Conservation (phyloP, 2,888 invertebrate species). For the Oligia strigilis region DNA sequence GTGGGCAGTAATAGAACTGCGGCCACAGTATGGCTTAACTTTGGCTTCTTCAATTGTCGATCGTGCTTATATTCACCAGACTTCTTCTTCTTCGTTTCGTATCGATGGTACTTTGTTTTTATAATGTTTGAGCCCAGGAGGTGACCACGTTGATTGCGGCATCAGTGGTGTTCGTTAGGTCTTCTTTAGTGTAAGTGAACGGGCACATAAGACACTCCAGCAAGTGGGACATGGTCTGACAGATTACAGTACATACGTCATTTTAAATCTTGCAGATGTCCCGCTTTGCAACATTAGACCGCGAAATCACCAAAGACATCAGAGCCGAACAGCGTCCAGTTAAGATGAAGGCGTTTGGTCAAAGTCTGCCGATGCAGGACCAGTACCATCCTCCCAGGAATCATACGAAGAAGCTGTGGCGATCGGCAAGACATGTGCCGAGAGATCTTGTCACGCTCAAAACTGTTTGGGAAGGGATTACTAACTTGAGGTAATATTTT, state of each 20-base stretch:
- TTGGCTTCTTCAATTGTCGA: background rate
- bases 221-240: background rate
- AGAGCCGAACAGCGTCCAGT: slow-evolving; percentile 82
- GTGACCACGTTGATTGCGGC: background rate
- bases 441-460: slow-evolving; percentile 91
- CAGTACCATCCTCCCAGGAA: slow-evolving; percentile 89
- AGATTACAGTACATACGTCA: background rate
- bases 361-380: slow-evolving; percentile 83
- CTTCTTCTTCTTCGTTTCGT: background rate
- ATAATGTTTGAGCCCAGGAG: background rate
- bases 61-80: background rate
- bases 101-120: background rate
- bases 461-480: slow-evolving; percentile 92
- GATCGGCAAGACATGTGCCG: slow-evolving; percentile 89
- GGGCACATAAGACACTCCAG: background rate
- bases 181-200: background rate
- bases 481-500: slow-evolving; percentile 87
- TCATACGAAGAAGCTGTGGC: slow-evolving; percentile 89
- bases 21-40: background rate
- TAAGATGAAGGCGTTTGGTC: slow-evolving; percentile 86
- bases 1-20: background rate
- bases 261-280: slow-evolving; percentile 70
- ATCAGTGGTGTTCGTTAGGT: background rate
- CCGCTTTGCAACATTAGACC: slow-evolving; percentile 76
- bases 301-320: slow-evolving; percentile 88